phyloP scores from a whole-genome alignment of 1,140 invertebrate genomes.

The Temnothorax curvispinosus region DNA sequence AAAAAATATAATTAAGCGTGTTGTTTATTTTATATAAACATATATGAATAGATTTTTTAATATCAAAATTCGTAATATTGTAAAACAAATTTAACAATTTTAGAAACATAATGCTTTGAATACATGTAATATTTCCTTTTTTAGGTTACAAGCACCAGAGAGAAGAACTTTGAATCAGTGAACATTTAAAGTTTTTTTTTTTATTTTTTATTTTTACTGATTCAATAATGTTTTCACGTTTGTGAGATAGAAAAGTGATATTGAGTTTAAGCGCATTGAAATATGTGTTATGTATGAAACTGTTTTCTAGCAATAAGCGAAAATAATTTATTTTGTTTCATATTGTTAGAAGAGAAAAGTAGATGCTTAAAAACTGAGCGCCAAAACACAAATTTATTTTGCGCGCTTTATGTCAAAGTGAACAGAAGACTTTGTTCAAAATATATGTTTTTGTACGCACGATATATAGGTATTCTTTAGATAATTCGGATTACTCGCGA shows the following conservation, averaged over 20 bases:
- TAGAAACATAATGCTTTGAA: not conserved
- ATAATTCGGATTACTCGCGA: not conserved
- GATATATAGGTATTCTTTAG: not conserved
- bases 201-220: not conserved
- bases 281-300: not conserved
- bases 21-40: not conserved
- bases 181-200: not conserved
- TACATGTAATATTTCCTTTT: conserved; percentile 62
- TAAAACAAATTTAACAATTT: not conserved
- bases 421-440: not conserved
- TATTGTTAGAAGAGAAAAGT: conserved; percentile 1
- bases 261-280: not conserved
- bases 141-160: conserved; percentile 73
- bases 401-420: not conserved
- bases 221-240: not conserved
- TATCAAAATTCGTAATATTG: not conserved
- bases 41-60: not conserved
- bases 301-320: conserved; percentile 28
- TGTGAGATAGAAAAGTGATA: not conserved
- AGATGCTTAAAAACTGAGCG: not conserved
- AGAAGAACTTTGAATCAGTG: conserved; percentile 52
- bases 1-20: not conserved
- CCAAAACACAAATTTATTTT: not conserved
- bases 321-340: conserved; percentile 49
- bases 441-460: not conserved